phyloP scores from a whole-genome alignment of 1,140 invertebrate genomes.

The Nebria ingens region DNA sequence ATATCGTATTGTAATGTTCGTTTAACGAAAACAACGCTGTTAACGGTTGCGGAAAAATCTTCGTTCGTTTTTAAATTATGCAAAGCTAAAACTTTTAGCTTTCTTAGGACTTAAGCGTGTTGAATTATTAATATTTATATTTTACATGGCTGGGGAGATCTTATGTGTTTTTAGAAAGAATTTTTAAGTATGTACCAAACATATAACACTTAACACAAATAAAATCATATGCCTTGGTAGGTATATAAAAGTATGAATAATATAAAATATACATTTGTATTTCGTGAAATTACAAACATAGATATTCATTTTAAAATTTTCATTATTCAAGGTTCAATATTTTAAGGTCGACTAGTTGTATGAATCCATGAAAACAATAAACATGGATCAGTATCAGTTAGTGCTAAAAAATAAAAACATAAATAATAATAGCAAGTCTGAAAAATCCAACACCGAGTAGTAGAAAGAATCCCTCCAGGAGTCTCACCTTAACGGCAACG shows the following conservation, averaged over 20 bases:
- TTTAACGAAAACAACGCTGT: neutral
- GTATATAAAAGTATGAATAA: no score
- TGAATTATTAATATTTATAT: neutral
- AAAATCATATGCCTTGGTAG: no score
- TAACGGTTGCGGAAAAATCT: neutral
- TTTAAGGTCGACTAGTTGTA: neutral
- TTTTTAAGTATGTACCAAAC: no score
- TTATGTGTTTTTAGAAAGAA: no score
- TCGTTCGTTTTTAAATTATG: neutral
- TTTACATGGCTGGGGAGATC: no score
- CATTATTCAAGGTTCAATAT: no score
- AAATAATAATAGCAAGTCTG: no score
- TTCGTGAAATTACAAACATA: no score
- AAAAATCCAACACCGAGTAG: slow-evolving; percentile 13
- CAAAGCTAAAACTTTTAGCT: neutral
- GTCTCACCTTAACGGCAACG: slow-evolving; percentile 85
- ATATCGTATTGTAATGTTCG: no score
- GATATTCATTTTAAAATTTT: no score
- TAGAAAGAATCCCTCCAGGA: slow-evolving; percentile 14
- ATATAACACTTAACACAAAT: no score
- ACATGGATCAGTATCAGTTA: slow-evolving; percentile 12
- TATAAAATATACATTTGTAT: no score
- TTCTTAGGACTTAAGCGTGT: neutral
- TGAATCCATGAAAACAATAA: slow-evolving; percentile 7
- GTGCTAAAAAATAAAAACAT: slow-evolving; percentile 11